Evolutionary conservation across 2,113 vertebrate species (phyloP), one percentile per base, ranked within the genome.

Genomic region (Periophthalmus modestus): DNA sequence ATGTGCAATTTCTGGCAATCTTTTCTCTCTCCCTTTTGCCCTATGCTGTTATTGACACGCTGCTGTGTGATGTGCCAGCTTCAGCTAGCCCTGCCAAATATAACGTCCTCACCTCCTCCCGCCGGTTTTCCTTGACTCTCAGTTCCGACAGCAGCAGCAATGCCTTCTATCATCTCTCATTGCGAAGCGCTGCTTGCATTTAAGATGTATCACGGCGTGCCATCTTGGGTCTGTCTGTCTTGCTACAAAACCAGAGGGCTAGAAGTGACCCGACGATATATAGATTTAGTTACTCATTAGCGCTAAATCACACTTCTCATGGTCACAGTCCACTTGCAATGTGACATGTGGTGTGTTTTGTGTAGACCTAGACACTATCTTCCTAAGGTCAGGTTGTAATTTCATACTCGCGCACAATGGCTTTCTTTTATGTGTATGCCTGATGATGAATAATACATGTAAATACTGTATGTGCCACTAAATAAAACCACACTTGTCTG

Each of bases 161-260:
- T 84, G 95, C 97, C 19, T 99, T 99, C 94, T 99, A n/a, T 99
- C 83, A 97, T 99, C 87, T 99, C n/a, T 99, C 93, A 99, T 99
- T 89, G n/a, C n/a, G n/a, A n/a, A n/a, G 97, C 98, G 63, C 94
- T 99, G n/a, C 84, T 94, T 99, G 89, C 98, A 99, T 96, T 97
- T 99, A 96, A 89, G 95, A 89, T 23, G 24, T 46, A 21, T 4
- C 13, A 46, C 48, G 43, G 61, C 54, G n/a, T 58, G 48, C 10
- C 67, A 24, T 65, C 73, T 69, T 19, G 50, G 39, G n/a, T 7
- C 43, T 21, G 39, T 48, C 66, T 23, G 14, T 65, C 59, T 34
- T 62, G 59, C 28, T 43, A 46, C 46, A 36, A 66, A 66, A 66
- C 63, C 63, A 66, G 36, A 13, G 39, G 15, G 62, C 34, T n/a